Conservation (phyloP, 2,888 invertebrate genomes). For the Tetanocera ferruginea region DNA sequence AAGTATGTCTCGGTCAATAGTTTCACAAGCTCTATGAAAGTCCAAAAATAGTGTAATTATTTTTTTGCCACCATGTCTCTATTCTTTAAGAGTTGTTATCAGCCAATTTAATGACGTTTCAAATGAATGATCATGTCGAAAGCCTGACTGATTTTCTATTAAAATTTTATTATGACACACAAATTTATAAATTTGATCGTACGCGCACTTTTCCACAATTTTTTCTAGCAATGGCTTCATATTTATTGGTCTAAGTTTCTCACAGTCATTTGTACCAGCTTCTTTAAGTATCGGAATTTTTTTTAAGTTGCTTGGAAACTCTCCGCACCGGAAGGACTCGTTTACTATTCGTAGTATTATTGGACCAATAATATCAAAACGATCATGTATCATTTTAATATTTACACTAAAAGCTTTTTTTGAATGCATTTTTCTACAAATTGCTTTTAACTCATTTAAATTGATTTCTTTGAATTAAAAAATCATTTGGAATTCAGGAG, state of each 20-base stretch:
- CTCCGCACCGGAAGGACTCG: not conserved
- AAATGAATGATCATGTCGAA: not conserved
- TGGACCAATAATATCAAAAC: not conserved
- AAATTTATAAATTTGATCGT: not conserved
- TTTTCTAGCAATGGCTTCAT: not conserved
- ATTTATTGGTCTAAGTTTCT: not conserved
- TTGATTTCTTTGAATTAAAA: too few relatives aligned
- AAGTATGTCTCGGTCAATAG: too few relatives aligned
- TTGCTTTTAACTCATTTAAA: too few relatives aligned
- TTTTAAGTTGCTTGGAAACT: too few relatives aligned
- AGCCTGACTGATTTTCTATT: too few relatives aligned
- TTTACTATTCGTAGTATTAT: not conserved
- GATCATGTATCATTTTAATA: too few relatives aligned
- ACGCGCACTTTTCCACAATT: conserved; percentile 27
- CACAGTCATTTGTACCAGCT: not conserved
- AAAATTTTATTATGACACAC: too few relatives aligned
- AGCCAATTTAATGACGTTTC: conserved; percentile 29
- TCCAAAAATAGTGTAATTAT: conserved; percentile 21
- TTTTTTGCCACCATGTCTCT: conserved; percentile 1
- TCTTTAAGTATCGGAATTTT: too few relatives aligned
- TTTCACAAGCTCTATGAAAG: conserved; percentile 28
- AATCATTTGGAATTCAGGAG: too few relatives aligned
- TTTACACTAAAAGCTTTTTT: too few relatives aligned
- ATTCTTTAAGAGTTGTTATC: conserved; percentile 16
- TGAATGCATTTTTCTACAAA: too few relatives aligned